These are phyloP conservation scores for Chouioia cunea DNA, from an alignment of 2,888 invertebrate genomes.

Conservation along the genomic window DNA sequence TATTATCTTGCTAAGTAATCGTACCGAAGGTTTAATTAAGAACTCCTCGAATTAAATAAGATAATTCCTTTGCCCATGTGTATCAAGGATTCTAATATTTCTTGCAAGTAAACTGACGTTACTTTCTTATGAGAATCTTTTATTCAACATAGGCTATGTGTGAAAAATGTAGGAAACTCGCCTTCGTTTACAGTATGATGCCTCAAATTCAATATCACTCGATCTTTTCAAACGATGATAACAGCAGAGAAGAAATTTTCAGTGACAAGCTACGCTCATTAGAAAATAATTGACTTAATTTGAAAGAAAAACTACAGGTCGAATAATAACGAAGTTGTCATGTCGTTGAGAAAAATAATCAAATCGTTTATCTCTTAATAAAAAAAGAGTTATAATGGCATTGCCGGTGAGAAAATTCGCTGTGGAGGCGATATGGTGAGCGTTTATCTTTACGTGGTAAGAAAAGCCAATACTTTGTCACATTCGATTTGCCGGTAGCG, in stretches of 20 bases:
- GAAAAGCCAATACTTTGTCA: conserved; percentile 32
- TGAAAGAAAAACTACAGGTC: neutral
- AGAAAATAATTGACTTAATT: neutral
- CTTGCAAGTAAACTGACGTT: neutral
- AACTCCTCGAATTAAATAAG: conserved; percentile 2
- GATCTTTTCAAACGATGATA: too few relatives aligned
- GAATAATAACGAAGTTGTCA: too few relatives aligned
- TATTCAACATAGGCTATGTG: too few relatives aligned
- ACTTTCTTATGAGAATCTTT: conserved; percentile 12
- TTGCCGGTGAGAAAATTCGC: conserved; percentile 3
- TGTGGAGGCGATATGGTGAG: conserved; percentile 11
- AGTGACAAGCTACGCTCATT: neutral
- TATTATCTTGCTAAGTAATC: conserved; percentile 5
- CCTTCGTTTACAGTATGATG: too few relatives aligned
- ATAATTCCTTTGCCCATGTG: neutral
- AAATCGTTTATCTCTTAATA: too few relatives aligned
- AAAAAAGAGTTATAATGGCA: too few relatives aligned
- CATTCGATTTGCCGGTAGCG: conserved; percentile 33
- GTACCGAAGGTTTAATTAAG: conserved; percentile 19
- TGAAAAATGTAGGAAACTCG: too few relatives aligned
- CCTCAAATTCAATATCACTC: too few relatives aligned
- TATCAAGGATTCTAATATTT: conserved; percentile 12
- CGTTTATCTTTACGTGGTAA: conserved; percentile 1
- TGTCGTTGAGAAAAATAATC: too few relatives aligned
- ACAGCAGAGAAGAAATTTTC: too few relatives aligned